Conservation (phyloP, 2,797 vertebrate genomes). For the Centroberyx gerrardi region DNA sequence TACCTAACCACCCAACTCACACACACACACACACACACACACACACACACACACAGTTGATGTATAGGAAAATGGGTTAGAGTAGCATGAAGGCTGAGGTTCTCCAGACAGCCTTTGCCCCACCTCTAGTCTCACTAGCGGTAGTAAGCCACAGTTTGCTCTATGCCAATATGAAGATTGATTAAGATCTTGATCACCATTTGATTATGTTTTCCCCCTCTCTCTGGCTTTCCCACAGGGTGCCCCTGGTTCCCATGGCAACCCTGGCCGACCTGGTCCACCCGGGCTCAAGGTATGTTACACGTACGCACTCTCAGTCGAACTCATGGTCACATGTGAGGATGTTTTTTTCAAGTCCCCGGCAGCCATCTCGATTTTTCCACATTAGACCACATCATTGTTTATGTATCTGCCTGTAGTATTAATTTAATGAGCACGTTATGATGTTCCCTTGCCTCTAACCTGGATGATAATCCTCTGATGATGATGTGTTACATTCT, state of each 20-base stretch:
- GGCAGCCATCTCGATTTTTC: conserved; percentile 31
- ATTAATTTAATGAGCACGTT: conserved; percentile 11
- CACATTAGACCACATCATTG: conserved; percentile 22
- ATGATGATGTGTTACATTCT: conserved; percentile 28
- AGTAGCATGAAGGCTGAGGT: conserved; percentile 60
- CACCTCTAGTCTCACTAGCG: conserved; percentile 41
- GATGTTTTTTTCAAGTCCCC: conserved; percentile 10
- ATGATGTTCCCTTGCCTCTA: conserved; percentile 2
- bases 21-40: conserved; percentile 50
- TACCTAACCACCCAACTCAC: conserved; percentile 59
- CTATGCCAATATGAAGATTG: conserved; percentile 52
- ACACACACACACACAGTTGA: conserved; percentile 56
- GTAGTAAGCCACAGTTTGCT: conserved; percentile 48
- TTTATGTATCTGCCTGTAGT: conserved; percentile 5
- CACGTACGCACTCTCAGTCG: conserved; percentile 17
- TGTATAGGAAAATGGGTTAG: conserved; percentile 73
- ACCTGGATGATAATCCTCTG: background rate
- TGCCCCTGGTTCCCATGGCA: conserved; percentile 92
- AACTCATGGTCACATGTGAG: conserved; percentile 23
- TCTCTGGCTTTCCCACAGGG: conserved; percentile 85
- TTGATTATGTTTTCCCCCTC: conserved; percentile 54
- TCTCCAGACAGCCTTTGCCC: conserved; percentile 66
- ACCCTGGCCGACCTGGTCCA: conserved; percentile 91
- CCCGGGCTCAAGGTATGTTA: conserved; percentile 91
- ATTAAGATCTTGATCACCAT: conserved; percentile 49